These are phyloP conservation scores for Charaxes varanes DNA, from an alignment of 1,140 invertebrate species.

Conservation along the genomic window DNA sequence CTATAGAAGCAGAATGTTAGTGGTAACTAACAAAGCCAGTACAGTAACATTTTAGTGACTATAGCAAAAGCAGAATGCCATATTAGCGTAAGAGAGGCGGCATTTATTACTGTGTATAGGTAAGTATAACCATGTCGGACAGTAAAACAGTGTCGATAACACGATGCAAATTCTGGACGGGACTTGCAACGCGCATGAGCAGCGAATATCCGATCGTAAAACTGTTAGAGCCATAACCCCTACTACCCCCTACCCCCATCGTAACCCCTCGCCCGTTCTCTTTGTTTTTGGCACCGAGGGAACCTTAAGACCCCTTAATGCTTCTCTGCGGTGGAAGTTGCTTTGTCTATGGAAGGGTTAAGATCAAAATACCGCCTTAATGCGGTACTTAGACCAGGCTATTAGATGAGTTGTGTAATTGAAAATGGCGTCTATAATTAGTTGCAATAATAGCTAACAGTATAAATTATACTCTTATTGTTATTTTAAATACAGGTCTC, in stretches of 20 bases:
- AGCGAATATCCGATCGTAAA: conserved; percentile 65
- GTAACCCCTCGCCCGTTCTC: conserved; percentile 33
- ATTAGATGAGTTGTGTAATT: conserved; percentile 19
- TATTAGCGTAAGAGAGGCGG: too few species aligned
- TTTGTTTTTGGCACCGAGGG: conserved; percentile 60
- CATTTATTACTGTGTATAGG: neutral
- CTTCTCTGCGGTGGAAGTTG: conserved; percentile 50
- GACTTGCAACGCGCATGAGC: conserved; percentile 63
- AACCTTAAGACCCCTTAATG: conserved; percentile 66
- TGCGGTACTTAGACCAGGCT: conserved; percentile 13
- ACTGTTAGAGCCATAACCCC: conserved; percentile 49
- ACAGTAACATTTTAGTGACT: too few species aligned
- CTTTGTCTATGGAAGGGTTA: conserved; percentile 45
- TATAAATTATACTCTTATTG: too few species aligned
- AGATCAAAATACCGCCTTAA: conserved; percentile 16
- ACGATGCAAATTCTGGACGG: conserved; percentile 59
- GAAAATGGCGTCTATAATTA: conserved; percentile 11
- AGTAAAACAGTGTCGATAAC: conserved; percentile 39
- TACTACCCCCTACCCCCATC: conserved; percentile 23
- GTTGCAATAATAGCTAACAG: conserved; percentile 10
- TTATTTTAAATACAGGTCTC: too few species aligned
- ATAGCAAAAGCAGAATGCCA: too few species aligned
- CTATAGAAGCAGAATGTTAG: too few species aligned
- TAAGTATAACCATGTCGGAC: conserved; percentile 15
- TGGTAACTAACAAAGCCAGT: too few species aligned